Evolutionary conservation across 2,888 invertebrate species (phyloP).

Genomic region (Smittia sp.): DNA sequence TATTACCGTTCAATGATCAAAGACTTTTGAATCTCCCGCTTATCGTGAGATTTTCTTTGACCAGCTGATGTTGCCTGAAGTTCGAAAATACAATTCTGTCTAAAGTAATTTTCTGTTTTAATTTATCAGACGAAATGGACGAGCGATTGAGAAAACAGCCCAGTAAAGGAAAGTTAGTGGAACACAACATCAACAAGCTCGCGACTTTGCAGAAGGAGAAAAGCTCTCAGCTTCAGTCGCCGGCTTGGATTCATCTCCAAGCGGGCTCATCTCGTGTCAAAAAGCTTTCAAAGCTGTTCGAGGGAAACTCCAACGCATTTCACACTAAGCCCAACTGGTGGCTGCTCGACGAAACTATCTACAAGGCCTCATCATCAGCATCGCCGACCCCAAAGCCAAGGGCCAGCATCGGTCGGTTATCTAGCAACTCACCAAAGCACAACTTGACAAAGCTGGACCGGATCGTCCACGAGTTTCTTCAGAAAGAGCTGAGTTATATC

Average conservation of each 20-base stretch:
- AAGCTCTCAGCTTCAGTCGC: not conserved
- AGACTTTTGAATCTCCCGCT: too few species aligned
- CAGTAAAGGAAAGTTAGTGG: not conserved
- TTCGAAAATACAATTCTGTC: too few species aligned
- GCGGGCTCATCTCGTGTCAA: not conserved
- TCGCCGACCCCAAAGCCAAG: not conserved
- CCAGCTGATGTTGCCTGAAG: too few species aligned
- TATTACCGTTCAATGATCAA: too few species aligned
- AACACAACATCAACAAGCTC: not conserved
- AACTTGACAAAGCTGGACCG: conserved; percentile 2
- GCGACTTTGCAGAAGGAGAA: not conserved
- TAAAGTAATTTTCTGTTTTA: too few species aligned
- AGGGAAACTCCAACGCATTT: not conserved
- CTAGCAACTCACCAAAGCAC: not conserved
- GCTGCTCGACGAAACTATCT: not conserved
- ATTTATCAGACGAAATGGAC: not conserved
- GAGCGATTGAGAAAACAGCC: not conserved
- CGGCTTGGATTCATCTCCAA: not conserved
- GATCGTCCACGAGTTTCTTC: not conserved
- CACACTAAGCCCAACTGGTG: not conserved
- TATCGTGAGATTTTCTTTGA: too few species aligned
- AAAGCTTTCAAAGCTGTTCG: not conserved
- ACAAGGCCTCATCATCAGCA: not conserved
- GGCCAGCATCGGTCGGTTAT: not conserved
- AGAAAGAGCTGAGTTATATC: not conserved